phyloP scores from a whole-genome alignment of 2,797 vertebrate species.

The Lutjanus argentimaculatus region DNA sequence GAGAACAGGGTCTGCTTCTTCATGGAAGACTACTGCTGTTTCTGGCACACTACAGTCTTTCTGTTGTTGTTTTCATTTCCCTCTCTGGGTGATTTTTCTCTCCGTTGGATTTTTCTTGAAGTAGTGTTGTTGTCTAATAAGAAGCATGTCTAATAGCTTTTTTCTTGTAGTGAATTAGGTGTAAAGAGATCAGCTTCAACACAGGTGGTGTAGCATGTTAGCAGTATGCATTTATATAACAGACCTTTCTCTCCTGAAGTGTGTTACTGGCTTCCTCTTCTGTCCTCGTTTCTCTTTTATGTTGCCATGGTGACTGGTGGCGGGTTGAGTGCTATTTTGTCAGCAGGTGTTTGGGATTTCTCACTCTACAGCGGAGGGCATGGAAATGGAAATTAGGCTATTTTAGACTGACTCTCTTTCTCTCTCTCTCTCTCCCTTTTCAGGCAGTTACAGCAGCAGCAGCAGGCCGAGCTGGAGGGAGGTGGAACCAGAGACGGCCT shows the following conservation, averaged over 20 bases:
- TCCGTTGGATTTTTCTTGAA: conserved; percentile 11
- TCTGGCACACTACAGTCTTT: conserved; percentile 47
- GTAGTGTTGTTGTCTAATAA: neutral
- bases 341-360: conserved; percentile 68
- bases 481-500: conserved; percentile 89
- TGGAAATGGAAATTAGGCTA: conserved; percentile 38
- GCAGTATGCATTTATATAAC: conserved; percentile 25
- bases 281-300: conserved; percentile 34
- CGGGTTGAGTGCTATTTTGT: conserved; percentile 66
- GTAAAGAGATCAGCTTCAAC: conserved; percentile 19
- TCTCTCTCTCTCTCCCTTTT: conserved; percentile 33
- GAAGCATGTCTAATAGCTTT: conserved; percentile 60
- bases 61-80: conserved; percentile 33
- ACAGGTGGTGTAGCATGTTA: conserved; percentile 58
- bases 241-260: conserved; percentile 21
- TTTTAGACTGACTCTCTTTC: neutral
- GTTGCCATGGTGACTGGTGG: conserved; percentile 80
- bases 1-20: conserved; percentile 65
- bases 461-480: conserved; percentile 91
- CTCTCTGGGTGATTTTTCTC: conserved; percentile 41
- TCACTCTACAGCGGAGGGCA: conserved; percentile 38
- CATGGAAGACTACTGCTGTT: conserved; percentile 61
- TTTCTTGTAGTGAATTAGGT: conserved; percentile 10
- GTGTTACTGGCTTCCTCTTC: conserved; percentile 37
- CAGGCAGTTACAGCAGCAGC: conserved; percentile 93